phyloP scores from a whole-genome alignment of 2,888 invertebrate genomes.

The Magallana nippona region DNA sequence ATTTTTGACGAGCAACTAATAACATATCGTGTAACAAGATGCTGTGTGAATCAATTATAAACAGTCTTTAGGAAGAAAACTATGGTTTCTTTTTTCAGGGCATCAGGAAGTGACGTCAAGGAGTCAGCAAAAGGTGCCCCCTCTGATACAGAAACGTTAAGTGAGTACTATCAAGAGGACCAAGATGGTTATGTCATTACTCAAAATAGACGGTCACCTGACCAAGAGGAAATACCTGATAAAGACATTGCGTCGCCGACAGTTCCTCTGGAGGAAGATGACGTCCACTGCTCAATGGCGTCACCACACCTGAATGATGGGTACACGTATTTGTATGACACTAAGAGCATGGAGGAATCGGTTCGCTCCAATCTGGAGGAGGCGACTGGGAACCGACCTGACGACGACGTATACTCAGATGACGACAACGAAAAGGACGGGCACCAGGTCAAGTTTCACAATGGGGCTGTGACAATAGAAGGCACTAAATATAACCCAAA shows the following conservation, averaged over 20 bases:
- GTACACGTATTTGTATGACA: constrained; percentile 14
- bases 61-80: no score
- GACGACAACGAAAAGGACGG: constrained; percentile 4
- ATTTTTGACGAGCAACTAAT: neutral
- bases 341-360: constrained; percentile 14
- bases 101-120: neutral
- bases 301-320: neutral
- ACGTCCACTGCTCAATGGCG: neutral
- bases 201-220: constrained; percentile 25
- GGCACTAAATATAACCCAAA: constrained; percentile 45
- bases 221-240: neutral
- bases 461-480: constrained; percentile 42
- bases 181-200: constrained; percentile 32
- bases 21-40: no score
- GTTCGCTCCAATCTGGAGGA: neutral
- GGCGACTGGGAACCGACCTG: neutral
- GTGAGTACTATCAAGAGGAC: constrained; percentile 39
- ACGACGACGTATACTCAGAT: neutral
- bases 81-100: neutral
- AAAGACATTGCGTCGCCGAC: neutral
- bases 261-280: neutral
- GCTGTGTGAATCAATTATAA: no score
- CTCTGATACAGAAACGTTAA: constrained; percentile 30
- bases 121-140: neutral
- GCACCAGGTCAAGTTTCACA: constrained; percentile 42